Base-by-base conservation (phyloP, 2,797 vertebrate species). In the Nannoperca obscura region DNA sequence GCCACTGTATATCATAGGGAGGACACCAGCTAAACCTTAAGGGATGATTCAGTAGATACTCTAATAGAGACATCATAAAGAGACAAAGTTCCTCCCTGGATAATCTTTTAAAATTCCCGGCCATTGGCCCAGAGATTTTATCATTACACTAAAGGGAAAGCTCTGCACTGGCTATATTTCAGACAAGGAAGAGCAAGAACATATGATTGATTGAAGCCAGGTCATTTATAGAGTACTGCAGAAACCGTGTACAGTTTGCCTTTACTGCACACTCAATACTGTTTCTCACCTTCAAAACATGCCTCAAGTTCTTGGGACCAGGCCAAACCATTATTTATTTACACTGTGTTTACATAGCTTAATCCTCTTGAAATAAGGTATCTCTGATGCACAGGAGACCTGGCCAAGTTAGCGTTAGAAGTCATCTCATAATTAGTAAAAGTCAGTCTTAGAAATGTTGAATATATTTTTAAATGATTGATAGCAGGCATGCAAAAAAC, bases 21-120 rank as follows among this genome's bases (percentile, higher is more conserved):
- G 68, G 70, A 70, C 61, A 72, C 22, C 38, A 66, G 69, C 66
- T 80, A 54, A 82, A 76, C 73, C 66, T 78, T 76, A 52, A 80
- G 36, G 77, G 49, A 75, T 74, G 67, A 61, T 50, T 46, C 30
- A 63, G 27, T 55, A 46, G 53, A 81, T 44, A 46, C 24, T 62
- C 9, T 50, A 74, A 82, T 72, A 9, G 59, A 81, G 49, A 80
- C 65, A 59, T 80, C 65, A 84, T 62, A 71, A 58, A 40, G 49
- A 82, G 49, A 74, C 63, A 52, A 27, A 58, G 42, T 52, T 69
- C 59, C 40, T 49, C 32, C 67, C 36, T 17, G 47, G 66, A 78
- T 59, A 53, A 68, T 36, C n/a, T 49, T 71, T 50, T 78, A 17
- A 59, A 58, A 69, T 55, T 64, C 19, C 15, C 60, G 66, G 71